Evolutionary conservation across 2,113 vertebrate species (phyloP).

Genomic region (Gopherus flavomarginatus): DNA sequence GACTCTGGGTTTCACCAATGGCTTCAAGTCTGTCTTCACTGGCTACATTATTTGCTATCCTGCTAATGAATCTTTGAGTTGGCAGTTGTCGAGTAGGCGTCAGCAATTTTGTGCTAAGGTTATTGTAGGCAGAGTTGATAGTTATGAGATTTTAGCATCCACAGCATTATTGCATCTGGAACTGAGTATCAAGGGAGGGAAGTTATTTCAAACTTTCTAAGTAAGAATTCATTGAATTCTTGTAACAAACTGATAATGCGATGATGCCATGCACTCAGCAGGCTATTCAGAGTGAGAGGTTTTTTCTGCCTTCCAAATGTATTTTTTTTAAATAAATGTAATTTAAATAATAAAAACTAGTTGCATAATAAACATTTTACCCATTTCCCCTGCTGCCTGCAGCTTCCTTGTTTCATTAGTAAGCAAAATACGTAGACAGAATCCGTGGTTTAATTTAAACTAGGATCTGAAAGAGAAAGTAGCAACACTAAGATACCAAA

Average conservation of each 20-base stretch:
- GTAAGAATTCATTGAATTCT: constrained; percentile 38
- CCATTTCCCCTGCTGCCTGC: background rate
- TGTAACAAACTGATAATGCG: constrained; percentile 41
- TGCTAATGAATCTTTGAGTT: background rate
- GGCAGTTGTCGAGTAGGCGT: background rate
- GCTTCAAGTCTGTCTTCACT: constrained; percentile 10
- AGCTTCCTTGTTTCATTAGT: background rate
- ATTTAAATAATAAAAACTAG: constrained; percentile 61
- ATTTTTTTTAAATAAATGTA: constrained; percentile 42
- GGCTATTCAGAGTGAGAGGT: constrained; percentile 25
- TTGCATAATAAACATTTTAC: background rate
- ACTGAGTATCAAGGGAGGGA: constrained; percentile 18
- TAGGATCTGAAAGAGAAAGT: background rate
- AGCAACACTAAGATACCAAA: background rate
- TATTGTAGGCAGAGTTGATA: background rate
- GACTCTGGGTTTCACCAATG: background rate
- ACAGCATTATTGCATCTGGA: background rate
- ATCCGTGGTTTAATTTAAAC: background rate
- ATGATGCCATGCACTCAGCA: constrained; percentile 53
- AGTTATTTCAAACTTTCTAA: constrained; percentile 48
- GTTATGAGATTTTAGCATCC: background rate
- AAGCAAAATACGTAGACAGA: constrained; percentile 3
- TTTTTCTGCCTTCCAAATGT: constrained; percentile 50
- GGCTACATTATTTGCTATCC: constrained; percentile 29
- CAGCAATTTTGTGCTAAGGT: constrained; percentile 4